Evolutionary conservation across 1,140 invertebrate species (phyloP).

Genomic region (Drosophila malerkotliana): DNA sequence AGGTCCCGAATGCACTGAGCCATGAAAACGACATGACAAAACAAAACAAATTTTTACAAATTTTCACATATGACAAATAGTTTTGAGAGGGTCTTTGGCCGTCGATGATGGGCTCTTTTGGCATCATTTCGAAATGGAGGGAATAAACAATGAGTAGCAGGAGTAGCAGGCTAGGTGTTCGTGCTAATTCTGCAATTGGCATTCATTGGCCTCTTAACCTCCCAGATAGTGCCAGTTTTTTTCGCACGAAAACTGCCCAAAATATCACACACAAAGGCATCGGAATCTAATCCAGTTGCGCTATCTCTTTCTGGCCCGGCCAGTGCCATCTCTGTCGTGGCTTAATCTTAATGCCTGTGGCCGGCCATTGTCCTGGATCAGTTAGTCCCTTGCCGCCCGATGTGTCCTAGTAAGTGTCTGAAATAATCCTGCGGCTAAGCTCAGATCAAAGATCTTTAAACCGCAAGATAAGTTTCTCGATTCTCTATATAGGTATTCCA

Average conservation of each 20-base stretch:
- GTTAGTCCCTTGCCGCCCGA: constrained; percentile 25
- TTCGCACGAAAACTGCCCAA: constrained; percentile 61
- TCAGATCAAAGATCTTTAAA: constrained; percentile 79
- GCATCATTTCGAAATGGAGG: no score
- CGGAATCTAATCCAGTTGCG: constrained; percentile 67
- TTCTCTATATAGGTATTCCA: neutral
- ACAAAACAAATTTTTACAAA: constrained; percentile 76
- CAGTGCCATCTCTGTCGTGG: constrained; percentile 13
- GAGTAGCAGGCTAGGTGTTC: constrained; percentile 43
- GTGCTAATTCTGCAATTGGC: constrained; percentile 77
- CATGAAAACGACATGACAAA: constrained; percentile 83
- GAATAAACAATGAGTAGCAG: neutral
- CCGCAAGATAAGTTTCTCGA: constrained; percentile 53
- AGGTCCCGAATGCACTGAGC: constrained; percentile 62
- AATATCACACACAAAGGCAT: constrained; percentile 32
- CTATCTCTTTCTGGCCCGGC: constrained; percentile 1
- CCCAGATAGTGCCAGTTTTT: constrained; percentile 57
- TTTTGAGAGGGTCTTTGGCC: neutral
- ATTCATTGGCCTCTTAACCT: constrained; percentile 39
- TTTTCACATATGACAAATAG: constrained; percentile 65
- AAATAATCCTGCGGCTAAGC: constrained; percentile 75
- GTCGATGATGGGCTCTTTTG: no score
- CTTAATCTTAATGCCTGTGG: constrained; percentile 50
- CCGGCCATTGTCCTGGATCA: constrained; percentile 61
- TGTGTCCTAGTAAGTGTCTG: constrained; percentile 58